Evolutionary conservation across 2,797 vertebrate genomes (phyloP), one percentile per base, ranked within the genome.

Genomic region (Chloroceryle inda): DNA sequence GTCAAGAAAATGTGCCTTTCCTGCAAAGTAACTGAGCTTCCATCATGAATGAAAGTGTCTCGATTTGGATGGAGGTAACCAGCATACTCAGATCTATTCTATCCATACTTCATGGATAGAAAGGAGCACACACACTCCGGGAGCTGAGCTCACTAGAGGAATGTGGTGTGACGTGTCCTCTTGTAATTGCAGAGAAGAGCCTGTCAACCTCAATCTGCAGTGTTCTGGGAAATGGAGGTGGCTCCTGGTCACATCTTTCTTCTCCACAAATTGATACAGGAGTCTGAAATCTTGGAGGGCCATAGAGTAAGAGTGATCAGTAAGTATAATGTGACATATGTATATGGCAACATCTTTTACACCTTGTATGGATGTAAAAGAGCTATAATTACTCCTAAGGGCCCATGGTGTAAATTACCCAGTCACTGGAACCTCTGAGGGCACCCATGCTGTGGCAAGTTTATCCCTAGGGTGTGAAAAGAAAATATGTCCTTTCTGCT

Each of bases 331-430:
- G 10, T 72, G 31, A 21, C 0, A 0, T 24, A 23, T 29, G 26
- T 78, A 31, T 17, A 44, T 5, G 6, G 5, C 16, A 67, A 44
- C 4, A 42, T 14, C 13, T 5, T 21, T 24, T 35, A 38, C 15
- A n/a, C 15, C 16, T 56, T 5, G 0, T 72, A 10, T 22, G 59
- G 14, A 24, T 27, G 27, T 40, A n/a, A 68, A 66, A 74, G 23
- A 38, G 4, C 9, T 64, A 27, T 21, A 7, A 31, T 42, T 47
- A 81, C 5, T 9, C 15, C 24, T 19, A 59, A 2, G 3, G 13
- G 4, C 3, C 18, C 5, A 1, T 26, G 16, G 2, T 27, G 18
- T 27, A 53, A 86, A 22, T 5, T 3, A 38, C 1, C 6, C 2
- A 26, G 5, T 63, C 66, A 12, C 13, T 42, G 19, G 35, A 33